phyloP scores from a whole-genome alignment of 1,140 invertebrate species.

The Mya arenaria region DNA sequence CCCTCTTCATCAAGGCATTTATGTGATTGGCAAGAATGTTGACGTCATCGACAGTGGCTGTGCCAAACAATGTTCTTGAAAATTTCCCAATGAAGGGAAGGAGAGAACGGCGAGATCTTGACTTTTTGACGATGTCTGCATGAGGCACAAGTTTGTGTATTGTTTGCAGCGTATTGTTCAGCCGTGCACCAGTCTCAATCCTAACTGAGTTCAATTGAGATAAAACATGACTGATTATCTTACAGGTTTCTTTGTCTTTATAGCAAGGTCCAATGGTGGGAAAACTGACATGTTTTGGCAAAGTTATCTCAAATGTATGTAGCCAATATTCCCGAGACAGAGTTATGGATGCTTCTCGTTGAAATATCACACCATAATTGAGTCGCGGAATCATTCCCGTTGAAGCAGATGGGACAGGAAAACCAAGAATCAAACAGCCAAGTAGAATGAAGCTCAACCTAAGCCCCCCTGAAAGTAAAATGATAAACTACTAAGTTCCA shows the following conservation, averaged over 20 bases:
- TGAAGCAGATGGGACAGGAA: background rate
- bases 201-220: conserved; percentile 8
- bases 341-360: background rate
- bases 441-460: background rate
- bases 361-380: conserved; percentile 12
- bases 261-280: conserved; percentile 1
- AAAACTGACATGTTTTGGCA: conserved; percentile 12
- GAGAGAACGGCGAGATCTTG: background rate
- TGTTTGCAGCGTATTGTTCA: background rate
- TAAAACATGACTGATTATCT: background rate
- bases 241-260: conserved; percentile 15
- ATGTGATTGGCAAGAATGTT: conserved; percentile 33
- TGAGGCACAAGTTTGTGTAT: background rate
- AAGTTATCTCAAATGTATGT: conserved; percentile 20
- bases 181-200: background rate
- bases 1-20: conserved; percentile 11
- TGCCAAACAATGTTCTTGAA: conserved; percentile 35
- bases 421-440: background rate
- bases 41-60: conserved; percentile 28
- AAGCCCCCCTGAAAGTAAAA: background rate
- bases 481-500: conserved; percentile 16
- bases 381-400: background rate
- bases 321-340: conserved; percentile 11
- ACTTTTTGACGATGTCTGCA: background rate
- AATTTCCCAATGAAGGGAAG: conserved; percentile 11